These are phyloP conservation scores for Hyles euphorbiae DNA, from an alignment of 1,140 invertebrate species.

Conservation along the genomic window DNA sequence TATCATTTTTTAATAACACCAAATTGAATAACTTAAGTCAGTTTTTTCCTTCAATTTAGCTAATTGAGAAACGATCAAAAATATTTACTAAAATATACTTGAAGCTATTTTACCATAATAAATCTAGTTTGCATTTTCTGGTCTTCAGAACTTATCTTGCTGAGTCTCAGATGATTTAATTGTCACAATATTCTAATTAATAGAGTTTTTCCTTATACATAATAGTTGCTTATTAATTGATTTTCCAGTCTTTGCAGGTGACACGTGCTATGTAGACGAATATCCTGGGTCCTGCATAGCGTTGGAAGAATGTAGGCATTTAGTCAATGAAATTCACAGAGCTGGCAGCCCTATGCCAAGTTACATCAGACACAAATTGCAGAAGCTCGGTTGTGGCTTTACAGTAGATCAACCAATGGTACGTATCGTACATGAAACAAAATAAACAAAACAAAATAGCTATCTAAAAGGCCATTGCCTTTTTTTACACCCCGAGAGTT, in stretches of 20 bases:
- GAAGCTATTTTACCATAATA: too few relatives aligned
- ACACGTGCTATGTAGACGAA: conserved; percentile 33
- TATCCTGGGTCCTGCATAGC: conserved; percentile 32
- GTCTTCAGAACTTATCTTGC: too few relatives aligned
- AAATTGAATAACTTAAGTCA: too few relatives aligned
- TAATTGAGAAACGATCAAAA: too few relatives aligned
- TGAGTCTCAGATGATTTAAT: too few relatives aligned
- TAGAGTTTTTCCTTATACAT: neutral
- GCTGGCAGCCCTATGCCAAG: conserved; percentile 45
- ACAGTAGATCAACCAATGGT: conserved; percentile 46
- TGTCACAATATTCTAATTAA: neutral
- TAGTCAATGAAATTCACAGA: conserved; percentile 37
- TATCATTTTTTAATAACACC: too few relatives aligned
- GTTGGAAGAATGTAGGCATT: conserved; percentile 34
- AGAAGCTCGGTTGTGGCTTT: conserved; percentile 45
- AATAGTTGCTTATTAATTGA: neutral
- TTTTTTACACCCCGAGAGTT: too few relatives aligned
- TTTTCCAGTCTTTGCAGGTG: conserved; percentile 35
- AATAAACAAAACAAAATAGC: too few relatives aligned
- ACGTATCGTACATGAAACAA: conserved; percentile 9
- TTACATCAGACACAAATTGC: conserved; percentile 39
- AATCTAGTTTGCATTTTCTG: too few relatives aligned
- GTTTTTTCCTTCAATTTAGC: too few relatives aligned
- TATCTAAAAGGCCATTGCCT: too few relatives aligned
- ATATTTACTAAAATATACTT: too few relatives aligned